Evolutionary conservation across 2,888 invertebrate genomes (phyloP).

Genomic region (Furcula furcula): DNA sequence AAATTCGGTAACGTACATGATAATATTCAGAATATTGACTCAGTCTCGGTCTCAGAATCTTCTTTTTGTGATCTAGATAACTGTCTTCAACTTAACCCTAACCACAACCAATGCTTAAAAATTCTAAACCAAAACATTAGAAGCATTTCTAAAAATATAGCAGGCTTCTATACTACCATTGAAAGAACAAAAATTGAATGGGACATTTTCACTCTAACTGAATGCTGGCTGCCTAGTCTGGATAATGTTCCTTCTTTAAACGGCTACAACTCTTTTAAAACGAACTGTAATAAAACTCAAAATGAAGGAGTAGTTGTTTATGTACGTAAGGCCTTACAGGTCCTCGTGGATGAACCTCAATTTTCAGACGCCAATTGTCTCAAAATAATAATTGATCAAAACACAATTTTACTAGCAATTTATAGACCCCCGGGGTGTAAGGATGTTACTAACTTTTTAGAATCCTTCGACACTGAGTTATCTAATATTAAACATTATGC

Average conservation of each 20-base stretch:
- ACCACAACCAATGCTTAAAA: neutral
- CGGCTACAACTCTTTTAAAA: slow-evolving; percentile 1
- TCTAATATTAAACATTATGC: neutral
- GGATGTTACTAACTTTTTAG: slow-evolving; percentile 1
- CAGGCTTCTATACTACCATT: slow-evolving; percentile 1
- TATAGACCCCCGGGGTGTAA: slow-evolving; percentile 3
- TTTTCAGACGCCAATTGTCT: slow-evolving; percentile 5
- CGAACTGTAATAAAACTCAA: slow-evolving; percentile 3
- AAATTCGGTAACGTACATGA: too few species aligned
- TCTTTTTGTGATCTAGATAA: slow-evolving; percentile 4
- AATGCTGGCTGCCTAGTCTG: slow-evolving; percentile 6
- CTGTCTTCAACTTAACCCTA: slow-evolving; percentile 1
- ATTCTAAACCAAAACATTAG: slow-evolving; percentile 6
- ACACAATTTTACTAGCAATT: slow-evolving; percentile 4
- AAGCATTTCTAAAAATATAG: slow-evolving; percentile 6
- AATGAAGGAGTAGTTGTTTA: slow-evolving; percentile 8
- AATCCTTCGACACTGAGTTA: neutral
- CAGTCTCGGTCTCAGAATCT: slow-evolving; percentile 8
- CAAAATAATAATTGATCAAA: neutral
- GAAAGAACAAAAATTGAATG: slow-evolving; percentile 2
- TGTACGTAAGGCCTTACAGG: neutral
- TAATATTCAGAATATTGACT: too few species aligned
- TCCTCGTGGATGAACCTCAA: slow-evolving; percentile 1
- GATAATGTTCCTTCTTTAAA: neutral
- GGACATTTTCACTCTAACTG: slow-evolving; percentile 5